Conservation (phyloP, 2,888 invertebrate species). For the Cantharis flavilabris region DNA sequence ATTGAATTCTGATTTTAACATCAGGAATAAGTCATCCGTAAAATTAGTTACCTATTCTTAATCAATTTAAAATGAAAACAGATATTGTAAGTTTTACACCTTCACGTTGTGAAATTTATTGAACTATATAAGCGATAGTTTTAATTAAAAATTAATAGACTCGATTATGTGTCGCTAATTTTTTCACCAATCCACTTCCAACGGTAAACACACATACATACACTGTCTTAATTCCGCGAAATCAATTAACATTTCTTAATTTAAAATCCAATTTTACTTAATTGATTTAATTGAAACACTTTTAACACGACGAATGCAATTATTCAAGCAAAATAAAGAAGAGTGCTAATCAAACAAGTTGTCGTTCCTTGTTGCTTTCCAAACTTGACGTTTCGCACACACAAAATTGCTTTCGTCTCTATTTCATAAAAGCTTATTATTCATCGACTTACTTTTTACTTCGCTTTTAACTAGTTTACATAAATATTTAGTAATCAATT, state of each 20-base stretch:
- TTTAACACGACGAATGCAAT: slow-evolving; percentile 43
- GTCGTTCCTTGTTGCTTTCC: slow-evolving; percentile 15
- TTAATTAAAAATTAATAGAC: neutral
- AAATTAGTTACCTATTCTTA: slow-evolving; percentile 46
- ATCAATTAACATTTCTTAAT: slow-evolving; percentile 44
- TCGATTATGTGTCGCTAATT: neutral
- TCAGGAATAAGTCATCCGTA: slow-evolving; percentile 41
- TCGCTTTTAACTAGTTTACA: slow-evolving; percentile 38
- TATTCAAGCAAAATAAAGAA: slow-evolving; percentile 42
- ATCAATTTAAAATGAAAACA: slow-evolving; percentile 39
- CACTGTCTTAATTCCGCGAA: slow-evolving; percentile 32
- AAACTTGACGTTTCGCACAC: slow-evolving; percentile 22
- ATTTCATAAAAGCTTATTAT: slow-evolving; percentile 35
- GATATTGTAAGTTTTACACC: neutral
- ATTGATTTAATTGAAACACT: slow-evolving; percentile 42
- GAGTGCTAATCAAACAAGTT: slow-evolving; percentile 34
- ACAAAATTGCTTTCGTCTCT: slow-evolving; percentile 30
- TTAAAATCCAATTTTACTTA: slow-evolving; percentile 40
- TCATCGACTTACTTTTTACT: slow-evolving; percentile 44
- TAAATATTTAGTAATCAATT: slow-evolving; percentile 50
- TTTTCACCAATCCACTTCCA: neutral
- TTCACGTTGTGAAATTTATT: neutral
- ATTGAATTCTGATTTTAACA: slow-evolving; percentile 37
- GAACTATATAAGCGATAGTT: neutral
- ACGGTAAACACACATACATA: neutral